Percentiles rank a stretch among this genome's conserved stretches.
Conservation (phyloP, 2,113 vertebrate species). For the Abramis brama region DNA sequence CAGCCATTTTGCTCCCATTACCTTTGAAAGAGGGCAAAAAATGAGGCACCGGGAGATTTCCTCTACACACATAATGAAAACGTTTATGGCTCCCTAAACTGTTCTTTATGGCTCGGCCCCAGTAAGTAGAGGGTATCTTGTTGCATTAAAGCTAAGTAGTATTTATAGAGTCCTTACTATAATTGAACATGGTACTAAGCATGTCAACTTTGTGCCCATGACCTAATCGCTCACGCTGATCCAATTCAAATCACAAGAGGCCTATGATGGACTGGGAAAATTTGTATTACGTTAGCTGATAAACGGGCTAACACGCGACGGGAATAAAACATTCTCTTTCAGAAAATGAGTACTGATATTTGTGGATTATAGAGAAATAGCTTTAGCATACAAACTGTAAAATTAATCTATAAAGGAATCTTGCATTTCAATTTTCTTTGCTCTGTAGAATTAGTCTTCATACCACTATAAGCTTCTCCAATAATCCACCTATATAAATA, state of each 20-base stretch:
- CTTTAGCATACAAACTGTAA: background rate
- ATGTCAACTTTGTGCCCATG: conserved; percentile 25
- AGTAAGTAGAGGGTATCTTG: conserved; percentile 58
- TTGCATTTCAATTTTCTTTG: background rate
- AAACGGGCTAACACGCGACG: background rate
- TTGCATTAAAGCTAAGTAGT: conserved; percentile 63
- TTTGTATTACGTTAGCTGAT: conserved; percentile 1
- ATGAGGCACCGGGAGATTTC: conserved; percentile 60
- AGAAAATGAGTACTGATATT: background rate
- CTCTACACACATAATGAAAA: conserved; percentile 63
- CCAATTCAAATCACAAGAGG: conserved; percentile 39
- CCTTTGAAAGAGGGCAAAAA: conserved; percentile 49
- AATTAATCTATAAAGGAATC: background rate
- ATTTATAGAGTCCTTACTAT: conserved; percentile 62
- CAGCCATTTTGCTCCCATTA: conserved; percentile 61
- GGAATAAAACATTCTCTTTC: conserved; percentile 7
- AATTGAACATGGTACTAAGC: background rate
- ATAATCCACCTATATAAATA: conserved; percentile 38
- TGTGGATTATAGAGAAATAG: background rate
- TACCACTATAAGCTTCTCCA: background rate
- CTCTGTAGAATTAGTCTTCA: background rate
- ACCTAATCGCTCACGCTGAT: conserved; percentile 59
- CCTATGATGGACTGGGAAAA: background rate
- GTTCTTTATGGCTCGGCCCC: conserved; percentile 60
- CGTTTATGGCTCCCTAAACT: conserved; percentile 63